phyloP scores from a whole-genome alignment of 2,113 vertebrate genomes.

The Rostratula benghalensis region DNA sequence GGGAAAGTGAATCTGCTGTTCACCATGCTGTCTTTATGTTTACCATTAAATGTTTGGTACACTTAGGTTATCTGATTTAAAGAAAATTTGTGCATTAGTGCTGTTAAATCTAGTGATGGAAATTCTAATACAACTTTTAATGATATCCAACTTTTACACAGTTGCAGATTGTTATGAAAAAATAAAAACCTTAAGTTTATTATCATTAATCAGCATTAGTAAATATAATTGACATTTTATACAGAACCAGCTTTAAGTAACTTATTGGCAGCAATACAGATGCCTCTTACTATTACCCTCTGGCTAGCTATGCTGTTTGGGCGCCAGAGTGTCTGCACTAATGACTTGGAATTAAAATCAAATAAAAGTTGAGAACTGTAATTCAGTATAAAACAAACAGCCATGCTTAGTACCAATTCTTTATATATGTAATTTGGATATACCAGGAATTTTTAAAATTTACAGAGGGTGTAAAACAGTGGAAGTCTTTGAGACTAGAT shows the following conservation, averaged over 20 bases:
- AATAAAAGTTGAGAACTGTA: constrained; percentile 55
- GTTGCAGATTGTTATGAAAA: neutral
- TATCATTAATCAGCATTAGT: constrained; percentile 64
- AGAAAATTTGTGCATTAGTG: neutral
- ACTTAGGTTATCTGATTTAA: neutral
- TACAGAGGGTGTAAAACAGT: neutral
- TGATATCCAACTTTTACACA: neutral
- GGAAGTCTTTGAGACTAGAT: neutral
- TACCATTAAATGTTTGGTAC: neutral
- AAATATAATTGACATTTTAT: constrained; percentile 66
- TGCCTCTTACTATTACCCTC: constrained; percentile 52
- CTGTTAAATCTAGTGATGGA: neutral
- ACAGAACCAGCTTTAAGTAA: constrained; percentile 68
- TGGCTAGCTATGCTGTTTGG: constrained; percentile 43
- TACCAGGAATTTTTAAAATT: neutral
- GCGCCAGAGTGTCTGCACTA: constrained; percentile 46
- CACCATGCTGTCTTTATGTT: neutral
- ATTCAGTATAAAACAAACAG: constrained; percentile 39
- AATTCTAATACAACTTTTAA: neutral
- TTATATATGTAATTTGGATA: neutral
- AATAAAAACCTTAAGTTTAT: constrained; percentile 38
- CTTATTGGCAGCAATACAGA: constrained; percentile 62
- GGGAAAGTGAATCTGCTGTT: neutral
- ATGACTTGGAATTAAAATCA: constrained; percentile 69
- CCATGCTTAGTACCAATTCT: neutral